Base-by-base conservation (phyloP, 2,888 invertebrate genomes). In the Tanypteryx hageni region DNA sequence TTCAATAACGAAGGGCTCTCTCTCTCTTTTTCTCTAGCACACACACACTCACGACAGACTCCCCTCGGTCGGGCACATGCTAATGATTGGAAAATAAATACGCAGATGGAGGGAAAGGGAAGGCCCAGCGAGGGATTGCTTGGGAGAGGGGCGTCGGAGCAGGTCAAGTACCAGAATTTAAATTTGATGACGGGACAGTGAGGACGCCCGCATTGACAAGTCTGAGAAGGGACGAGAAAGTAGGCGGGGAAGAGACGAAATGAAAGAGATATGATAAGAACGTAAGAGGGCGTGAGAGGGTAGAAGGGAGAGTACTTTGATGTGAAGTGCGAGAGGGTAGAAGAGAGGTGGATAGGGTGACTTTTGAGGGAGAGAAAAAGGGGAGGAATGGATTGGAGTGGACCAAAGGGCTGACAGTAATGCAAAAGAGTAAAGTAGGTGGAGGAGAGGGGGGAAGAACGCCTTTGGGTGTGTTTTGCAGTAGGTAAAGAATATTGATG, bases 1-100 rank as follows among this genome's bases (percentile, higher is more conserved):
- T 89, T 89, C 68, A 44, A 56, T 89, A 64, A 89, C 64, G 64
- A 64, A 61, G 64, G 44, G 31, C 89, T 68, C 64, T 64, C 64
- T 61, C 61, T 56, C n/a, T 14, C 83, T 57, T 83, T 56, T 14
- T 44, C 83, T 56, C n/a, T 13, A 16, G 8, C 56, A 44, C 83
- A 56, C 83, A n/a, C n/a, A n/a, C 57, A 10, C 83, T 57, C 57
- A 44, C n/a, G 44, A 64, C 64, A 89, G 31, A n/a, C 11, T 64
- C 64, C 68, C 64, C 64, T 18, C 64, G 61, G 68, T n/a, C 44
- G 31, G 89, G 89, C 64, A 44, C 44, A 89, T 89, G 44, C 64
- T 68, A 89, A 68, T 89, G 89, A 89, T 68, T 89, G 89, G 64
- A 64, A 89, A 89, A 58, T 64, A 89, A 89, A 89, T 64, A 89